Conservation (phyloP, 2,888 invertebrate genomes). For the Falcaria lacertinaria region DNA sequence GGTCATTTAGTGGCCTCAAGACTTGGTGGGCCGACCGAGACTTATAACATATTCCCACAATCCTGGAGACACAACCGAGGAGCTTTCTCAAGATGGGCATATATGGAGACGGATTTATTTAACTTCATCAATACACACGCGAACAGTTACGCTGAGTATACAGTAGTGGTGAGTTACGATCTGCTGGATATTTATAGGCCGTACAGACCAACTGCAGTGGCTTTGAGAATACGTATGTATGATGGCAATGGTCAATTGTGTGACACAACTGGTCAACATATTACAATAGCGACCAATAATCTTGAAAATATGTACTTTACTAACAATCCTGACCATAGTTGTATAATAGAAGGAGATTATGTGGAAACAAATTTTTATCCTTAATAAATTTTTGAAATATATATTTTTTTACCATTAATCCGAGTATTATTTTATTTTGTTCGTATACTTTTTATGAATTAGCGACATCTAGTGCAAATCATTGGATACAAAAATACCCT, state of each 20-base stretch:
- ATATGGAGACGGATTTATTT: neutral
- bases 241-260: neutral
- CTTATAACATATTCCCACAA: neutral
- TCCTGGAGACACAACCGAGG: neutral
- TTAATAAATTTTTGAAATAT: too few species aligned
- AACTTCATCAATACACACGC: neutral
- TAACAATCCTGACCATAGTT: neutral
- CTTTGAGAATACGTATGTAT: neutral
- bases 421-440: too few species aligned
- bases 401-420: too few species aligned
- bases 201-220: neutral
- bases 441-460: too few species aligned
- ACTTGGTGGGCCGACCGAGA: neutral
- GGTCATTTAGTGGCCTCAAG: neutral
- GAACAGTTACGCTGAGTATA: neutral
- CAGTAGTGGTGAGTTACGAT: neutral
- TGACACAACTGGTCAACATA: neutral
- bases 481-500: too few species aligned
- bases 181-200: neutral
- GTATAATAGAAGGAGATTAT: neutral
- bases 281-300: neutral
- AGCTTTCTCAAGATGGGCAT: neutral
- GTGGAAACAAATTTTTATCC: too few species aligned
- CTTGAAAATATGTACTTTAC: neutral
- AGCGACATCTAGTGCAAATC: too few species aligned